Base-by-base conservation (phyloP, 2,797 vertebrate genomes). In the Salmo trutta region DNA sequence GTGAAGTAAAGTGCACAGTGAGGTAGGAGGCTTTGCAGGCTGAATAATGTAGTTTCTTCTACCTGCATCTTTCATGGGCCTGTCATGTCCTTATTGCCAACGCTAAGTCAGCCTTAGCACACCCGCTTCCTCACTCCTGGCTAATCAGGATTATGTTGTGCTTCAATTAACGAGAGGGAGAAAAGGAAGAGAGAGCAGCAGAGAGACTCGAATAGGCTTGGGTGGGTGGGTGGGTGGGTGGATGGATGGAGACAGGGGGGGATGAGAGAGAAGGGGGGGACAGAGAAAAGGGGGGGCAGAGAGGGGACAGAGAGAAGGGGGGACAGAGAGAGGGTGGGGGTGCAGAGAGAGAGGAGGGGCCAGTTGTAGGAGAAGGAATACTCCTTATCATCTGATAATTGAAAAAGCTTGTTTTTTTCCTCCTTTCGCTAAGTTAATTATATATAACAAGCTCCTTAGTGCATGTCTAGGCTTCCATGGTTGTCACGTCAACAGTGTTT, bases 321-420 rank as follows among this genome's bases (percentile, higher is more conserved):
- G 56, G 19, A 14, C 5, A 5, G 8, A 52, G 27, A 36, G 10
- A 62, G 54, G 15, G 53, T 24, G 15, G 31, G 31, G 0, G 31
- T 4, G 0, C n/a, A 16, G 19, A 12, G 68, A 29, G 52, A 14
- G 56, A 24, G 14, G 2, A 53, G 47, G 47, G 8, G n/a, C 12
- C 2, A 47, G 10, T 1, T 21, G 19, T 19, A 15, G 21, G 19
- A 27, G 51, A 67, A 79, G 68, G 3, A 54, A 51, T 24, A 4
- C 67, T 19, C 21, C 62, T 65, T 29, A 54, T 59, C 17, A 10
- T 21, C 47, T 72, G 62, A 71, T 79, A 79, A 80, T 82, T 82
- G 78, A 71, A 85, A 81, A 87, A 74, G 71, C 79, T 53, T 87
- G 75, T 87, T 81, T 47, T 24, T 64, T 75, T 10, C 1, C 36